A percentile compares a stretch with the other conserved stretches of the same genome.
phyloP scores from a whole-genome alignment of 2,797 vertebrate species.

The Ctenosaura bakeri region DNA sequence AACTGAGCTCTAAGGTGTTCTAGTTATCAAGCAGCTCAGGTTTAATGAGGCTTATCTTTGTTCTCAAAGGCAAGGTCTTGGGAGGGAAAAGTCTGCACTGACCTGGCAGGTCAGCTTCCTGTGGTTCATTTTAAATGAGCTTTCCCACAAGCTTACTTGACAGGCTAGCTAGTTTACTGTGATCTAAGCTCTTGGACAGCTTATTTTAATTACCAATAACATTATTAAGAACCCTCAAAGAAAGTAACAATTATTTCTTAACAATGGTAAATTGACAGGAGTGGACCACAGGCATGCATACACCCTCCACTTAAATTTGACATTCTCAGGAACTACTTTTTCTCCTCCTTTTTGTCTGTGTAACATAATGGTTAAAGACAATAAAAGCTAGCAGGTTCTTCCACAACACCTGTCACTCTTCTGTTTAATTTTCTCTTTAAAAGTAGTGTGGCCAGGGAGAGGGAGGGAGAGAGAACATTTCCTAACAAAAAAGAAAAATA shows the following conservation, averaged over 20 bases:
- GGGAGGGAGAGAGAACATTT: not conserved
- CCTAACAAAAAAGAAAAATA: not conserved
- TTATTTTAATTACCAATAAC: conserved; percentile 7
- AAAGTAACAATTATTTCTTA: not conserved
- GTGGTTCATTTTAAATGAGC: conserved; percentile 3
- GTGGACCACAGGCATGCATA: not conserved
- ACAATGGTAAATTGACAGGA: not conserved
- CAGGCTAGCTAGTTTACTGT: not conserved
- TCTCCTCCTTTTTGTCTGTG: not conserved
- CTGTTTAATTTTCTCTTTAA: not conserved
- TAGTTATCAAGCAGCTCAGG: not conserved
- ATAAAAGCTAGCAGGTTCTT: not conserved
- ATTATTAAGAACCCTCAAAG: conserved; percentile 16
- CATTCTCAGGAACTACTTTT: not conserved
- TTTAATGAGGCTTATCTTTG: not conserved
- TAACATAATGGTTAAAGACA: not conserved
- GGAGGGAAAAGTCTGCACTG: not conserved
- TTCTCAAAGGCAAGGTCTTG: conserved; percentile 13
- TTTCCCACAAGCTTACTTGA: not conserved
- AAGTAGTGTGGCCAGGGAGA: not conserved
- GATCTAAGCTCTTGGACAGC: not conserved
- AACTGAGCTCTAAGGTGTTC: not conserved
- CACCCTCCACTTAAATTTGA: not conserved
- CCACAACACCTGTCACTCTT: not conserved
- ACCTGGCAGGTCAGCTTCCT: conserved; percentile 12